phyloP scores from a whole-genome alignment of 92 coral and sea anemone species.

The Palythoa heliodiscus region DNA sequence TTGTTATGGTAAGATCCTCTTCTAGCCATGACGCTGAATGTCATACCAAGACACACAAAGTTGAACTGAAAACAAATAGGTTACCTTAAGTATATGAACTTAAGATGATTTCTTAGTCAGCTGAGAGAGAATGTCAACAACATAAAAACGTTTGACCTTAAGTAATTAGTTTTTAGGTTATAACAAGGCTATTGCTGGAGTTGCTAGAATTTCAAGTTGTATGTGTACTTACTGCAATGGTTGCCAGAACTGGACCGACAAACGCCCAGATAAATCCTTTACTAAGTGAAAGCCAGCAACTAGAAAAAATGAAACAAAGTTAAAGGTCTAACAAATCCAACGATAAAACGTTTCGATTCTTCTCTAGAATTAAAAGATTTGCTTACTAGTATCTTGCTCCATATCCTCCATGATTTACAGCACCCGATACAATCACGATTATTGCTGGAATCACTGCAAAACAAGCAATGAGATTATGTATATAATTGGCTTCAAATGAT shows the following conservation, averaged over 20 bases:
- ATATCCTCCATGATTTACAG: slow-evolving; percentile 71
- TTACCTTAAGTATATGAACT: not conserved
- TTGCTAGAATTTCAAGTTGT: not conserved
- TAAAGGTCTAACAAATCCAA: not conserved
- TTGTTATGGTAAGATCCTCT: slow-evolving; percentile 67
- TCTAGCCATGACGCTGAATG: slow-evolving; percentile 80
- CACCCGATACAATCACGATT: slow-evolving; percentile 72
- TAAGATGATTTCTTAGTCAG: not conserved
- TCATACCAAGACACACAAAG: slow-evolving; percentile 74
- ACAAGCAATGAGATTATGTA: not conserved
- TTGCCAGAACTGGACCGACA: slow-evolving; percentile 91
- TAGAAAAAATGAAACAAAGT: slow-evolving; percentile 19
- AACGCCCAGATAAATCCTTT: slow-evolving; percentile 96
- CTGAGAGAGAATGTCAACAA: too few relatives aligned
- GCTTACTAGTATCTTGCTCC: slow-evolving; percentile 79
- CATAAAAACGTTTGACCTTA: too few relatives aligned
- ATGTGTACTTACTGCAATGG: slow-evolving; percentile 80
- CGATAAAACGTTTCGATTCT: not conserved
- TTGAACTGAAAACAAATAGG: slow-evolving; percentile 69
- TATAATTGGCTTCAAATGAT: not conserved
- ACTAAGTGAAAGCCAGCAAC: slow-evolving; percentile 95
- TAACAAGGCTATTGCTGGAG: too few relatives aligned
- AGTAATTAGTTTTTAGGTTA: too few relatives aligned
- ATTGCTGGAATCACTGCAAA: slow-evolving; percentile 67
- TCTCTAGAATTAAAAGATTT: not conserved